These are phyloP conservation scores for Apamea crenata DNA, from an alignment of 2,888 invertebrate genomes.

Conservation along the genomic window DNA sequence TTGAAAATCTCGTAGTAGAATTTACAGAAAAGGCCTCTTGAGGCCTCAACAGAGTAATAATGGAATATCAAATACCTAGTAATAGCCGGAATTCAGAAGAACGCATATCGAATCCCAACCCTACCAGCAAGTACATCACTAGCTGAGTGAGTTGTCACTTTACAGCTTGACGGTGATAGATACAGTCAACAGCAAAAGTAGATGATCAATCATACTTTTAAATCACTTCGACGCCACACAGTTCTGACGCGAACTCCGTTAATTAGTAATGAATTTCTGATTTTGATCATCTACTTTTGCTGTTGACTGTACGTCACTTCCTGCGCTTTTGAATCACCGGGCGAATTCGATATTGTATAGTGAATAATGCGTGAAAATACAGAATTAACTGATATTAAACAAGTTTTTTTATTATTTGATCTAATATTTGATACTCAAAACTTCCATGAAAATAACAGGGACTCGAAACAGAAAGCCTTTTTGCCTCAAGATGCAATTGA, in stretches of 20 bases:
- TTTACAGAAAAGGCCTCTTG: background rate
- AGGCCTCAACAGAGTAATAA: background rate
- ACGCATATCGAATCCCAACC: too few relatives aligned
- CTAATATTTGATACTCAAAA: background rate
- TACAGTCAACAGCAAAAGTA: too few relatives aligned
- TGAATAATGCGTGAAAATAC: background rate
- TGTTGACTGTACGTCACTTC: too few relatives aligned
- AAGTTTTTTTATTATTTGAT: background rate
- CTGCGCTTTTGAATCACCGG: too few relatives aligned
- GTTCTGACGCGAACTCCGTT: too few relatives aligned
- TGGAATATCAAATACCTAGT: background rate
- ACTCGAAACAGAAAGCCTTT: background rate
- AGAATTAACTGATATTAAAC: background rate
- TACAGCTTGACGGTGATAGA: too few relatives aligned
- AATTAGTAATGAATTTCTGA: too few relatives aligned
- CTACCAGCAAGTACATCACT: too few relatives aligned
- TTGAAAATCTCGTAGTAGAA: background rate
- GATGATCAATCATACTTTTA: too few relatives aligned
- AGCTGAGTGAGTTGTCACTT: too few relatives aligned
- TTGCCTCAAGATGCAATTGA: background rate
- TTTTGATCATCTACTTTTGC: too few relatives aligned
- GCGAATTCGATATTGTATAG: background rate
- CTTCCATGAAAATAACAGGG: background rate
- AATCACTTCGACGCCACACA: too few relatives aligned
- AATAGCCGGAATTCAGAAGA: background rate